Evolutionary conservation across 2,797 vertebrate species (phyloP).

Genomic region (Steatocranus sp.): DNA sequence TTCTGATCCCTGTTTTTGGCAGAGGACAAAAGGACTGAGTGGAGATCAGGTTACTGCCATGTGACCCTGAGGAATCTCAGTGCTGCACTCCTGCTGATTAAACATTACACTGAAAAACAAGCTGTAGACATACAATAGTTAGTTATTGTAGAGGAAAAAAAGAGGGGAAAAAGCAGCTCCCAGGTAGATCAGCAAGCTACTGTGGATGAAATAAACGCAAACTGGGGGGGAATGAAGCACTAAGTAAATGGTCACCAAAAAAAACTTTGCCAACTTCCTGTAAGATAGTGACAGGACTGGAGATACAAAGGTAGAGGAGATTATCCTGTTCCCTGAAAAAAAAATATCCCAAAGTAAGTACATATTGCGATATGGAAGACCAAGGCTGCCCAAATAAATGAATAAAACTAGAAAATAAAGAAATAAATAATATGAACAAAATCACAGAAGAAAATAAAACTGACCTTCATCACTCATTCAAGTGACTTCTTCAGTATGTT

Average conservation of each 20-base stretch:
- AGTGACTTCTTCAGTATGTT: neutral
- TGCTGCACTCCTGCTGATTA: conserved; percentile 13
- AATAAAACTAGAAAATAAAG: neutral
- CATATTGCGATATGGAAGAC: rapidly evolving
- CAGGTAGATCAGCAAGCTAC: neutral
- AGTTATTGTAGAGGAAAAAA: neutral
- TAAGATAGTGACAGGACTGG: neutral
- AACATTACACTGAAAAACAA: neutral
- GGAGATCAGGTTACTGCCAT: conserved; percentile 58
- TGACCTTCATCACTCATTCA: neutral
- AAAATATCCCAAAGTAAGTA: rapidly evolving
- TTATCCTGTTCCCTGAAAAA: rapidly evolving
- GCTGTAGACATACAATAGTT: neutral
- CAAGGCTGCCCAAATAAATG: neutral
- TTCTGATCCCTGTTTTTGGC: conserved; percentile 39
- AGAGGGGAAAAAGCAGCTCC: rapidly evolving
- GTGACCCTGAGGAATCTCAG: conserved; percentile 64
- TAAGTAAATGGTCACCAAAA: neutral
- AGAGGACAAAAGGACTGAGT: conserved; percentile 47
- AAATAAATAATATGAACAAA: neutral
- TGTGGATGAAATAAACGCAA: neutral
- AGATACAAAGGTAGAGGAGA: neutral
- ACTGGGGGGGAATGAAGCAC: rapidly evolving
- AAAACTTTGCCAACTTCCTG: neutral
- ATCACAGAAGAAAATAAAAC: neutral